Evolutionary conservation across 2,888 invertebrate species (phyloP).

Genomic region (Melipona bicolor): DNA sequence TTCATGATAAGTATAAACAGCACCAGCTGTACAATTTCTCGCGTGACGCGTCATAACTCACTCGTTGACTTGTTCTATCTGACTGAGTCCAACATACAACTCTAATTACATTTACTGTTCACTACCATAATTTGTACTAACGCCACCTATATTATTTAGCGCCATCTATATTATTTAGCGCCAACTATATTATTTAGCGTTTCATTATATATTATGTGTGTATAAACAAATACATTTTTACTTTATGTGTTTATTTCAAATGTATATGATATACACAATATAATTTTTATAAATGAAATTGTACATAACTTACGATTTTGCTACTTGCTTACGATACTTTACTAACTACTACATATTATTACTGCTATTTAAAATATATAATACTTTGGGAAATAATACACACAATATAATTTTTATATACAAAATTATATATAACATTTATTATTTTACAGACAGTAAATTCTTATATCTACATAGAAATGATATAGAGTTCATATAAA

Average conservation of each 20-base stretch:
- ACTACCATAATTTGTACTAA: too few species aligned
- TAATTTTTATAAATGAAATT: background rate
- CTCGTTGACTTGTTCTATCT: background rate
- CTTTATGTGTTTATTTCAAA: background rate
- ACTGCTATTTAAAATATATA: too few species aligned
- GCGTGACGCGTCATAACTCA: conserved; percentile 95
- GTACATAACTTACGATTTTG: background rate
- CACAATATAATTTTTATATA: too few species aligned
- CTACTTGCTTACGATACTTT: too few species aligned
- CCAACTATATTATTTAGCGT: too few species aligned
- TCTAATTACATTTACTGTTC: too few species aligned
- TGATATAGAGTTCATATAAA: background rate
- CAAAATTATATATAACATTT: too few species aligned
- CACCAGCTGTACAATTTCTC: conserved; percentile 98
- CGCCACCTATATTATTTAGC: too few species aligned
- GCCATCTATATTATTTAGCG: too few species aligned
- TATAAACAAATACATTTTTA: background rate
- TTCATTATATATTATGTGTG: background rate
- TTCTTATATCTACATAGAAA: background rate
- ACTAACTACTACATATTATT: too few species aligned
- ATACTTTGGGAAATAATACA: too few species aligned
- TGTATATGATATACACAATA: background rate
- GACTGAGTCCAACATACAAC: background rate
- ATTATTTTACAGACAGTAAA: too few species aligned
- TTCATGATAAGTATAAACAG: conserved; percentile 99